Evolutionary conservation across 2,797 vertebrate genomes (phyloP).

Genomic region (Phalloptychus januarius): DNA sequence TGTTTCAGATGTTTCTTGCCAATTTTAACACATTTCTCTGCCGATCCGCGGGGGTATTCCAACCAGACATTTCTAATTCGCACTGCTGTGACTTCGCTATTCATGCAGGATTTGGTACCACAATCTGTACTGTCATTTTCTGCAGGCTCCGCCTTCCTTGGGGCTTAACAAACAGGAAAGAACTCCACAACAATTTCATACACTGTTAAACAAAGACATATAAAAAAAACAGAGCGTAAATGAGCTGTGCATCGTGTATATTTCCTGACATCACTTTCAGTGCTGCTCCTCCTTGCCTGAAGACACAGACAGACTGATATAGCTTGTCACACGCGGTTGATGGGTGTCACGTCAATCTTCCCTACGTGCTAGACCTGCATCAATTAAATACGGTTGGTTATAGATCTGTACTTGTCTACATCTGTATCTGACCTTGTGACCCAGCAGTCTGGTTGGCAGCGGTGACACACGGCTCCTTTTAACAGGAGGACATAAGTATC

Average conservation of each 20-base stretch:
- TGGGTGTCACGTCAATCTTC: constrained; percentile 65
- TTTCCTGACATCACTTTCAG: constrained; percentile 45
- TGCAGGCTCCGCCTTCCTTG: constrained; percentile 56
- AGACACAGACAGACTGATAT: constrained; percentile 58
- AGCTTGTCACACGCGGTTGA: constrained; percentile 66
- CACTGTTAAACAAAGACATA: constrained; percentile 63
- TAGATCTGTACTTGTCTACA: constrained; percentile 70
- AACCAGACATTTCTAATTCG: constrained; percentile 65
- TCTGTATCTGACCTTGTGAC: constrained; percentile 60
- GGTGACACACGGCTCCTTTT: constrained; percentile 54
- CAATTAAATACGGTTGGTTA: constrained; percentile 69
- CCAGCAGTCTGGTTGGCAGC: constrained; percentile 47
- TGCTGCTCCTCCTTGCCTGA: constrained; percentile 47
- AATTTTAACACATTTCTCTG: constrained; percentile 68
- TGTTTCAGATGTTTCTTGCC: constrained; percentile 73
- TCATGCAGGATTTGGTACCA: constrained; percentile 50
- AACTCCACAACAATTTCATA: constrained; percentile 53
- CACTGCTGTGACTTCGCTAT: constrained; percentile 53
- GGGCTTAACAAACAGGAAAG: constrained; percentile 19
- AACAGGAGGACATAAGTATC: constrained; percentile 48
- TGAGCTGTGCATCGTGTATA: constrained; percentile 36
- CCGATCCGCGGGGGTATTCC: constrained; percentile 62
- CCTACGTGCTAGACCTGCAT: constrained; percentile 57
- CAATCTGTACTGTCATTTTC: constrained; percentile 60
- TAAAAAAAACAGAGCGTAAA: constrained; percentile 44